Evolutionary conservation across 2,797 vertebrate genomes (phyloP).

Genomic region (Crax fasciolata): DNA sequence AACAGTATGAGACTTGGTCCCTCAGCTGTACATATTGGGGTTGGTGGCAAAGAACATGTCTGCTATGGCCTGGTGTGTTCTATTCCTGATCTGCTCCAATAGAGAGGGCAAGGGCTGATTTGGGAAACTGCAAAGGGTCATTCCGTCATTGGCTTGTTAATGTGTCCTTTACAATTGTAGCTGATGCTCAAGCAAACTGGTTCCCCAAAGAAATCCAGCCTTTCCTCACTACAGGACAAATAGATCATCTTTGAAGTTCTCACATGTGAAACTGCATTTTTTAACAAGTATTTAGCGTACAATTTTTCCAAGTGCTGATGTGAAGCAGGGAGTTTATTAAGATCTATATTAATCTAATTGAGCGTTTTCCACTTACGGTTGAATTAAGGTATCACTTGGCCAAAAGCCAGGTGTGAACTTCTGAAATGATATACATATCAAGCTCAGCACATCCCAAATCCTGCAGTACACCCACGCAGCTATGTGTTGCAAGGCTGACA

Average conservation of each 20-base stretch:
- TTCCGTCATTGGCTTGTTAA: not conserved
- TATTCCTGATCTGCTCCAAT: not conserved
- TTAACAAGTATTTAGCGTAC: slow-evolving; percentile 31
- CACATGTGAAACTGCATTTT: slow-evolving; percentile 2
- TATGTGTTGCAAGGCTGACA: not conserved
- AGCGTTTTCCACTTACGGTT: slow-evolving; percentile 70
- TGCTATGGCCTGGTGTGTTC: not conserved
- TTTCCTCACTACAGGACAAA: not conserved
- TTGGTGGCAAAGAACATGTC: not conserved
- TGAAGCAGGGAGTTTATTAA: slow-evolving; percentile 48
- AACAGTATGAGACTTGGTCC: not conserved
- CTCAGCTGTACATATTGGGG: not conserved
- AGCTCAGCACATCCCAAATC: slow-evolving; percentile 1
- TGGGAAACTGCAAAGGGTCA: not conserved
- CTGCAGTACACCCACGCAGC: slow-evolving; percentile 1
- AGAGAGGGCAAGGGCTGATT: not conserved
- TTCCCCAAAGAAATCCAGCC: not conserved
- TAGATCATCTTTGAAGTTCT: not conserved
- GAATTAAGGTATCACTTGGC: slow-evolving; percentile 59
- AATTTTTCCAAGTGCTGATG: slow-evolving; percentile 31
- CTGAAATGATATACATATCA: not conserved
- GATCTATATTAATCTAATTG: slow-evolving; percentile 48
- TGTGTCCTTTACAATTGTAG: not conserved
- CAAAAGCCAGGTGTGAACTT: slow-evolving; percentile 49
- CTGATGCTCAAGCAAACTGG: not conserved